Evolutionary conservation across 2,888 invertebrate species (phyloP), one percentile per base, ranked within the genome.

Genomic region (Nycteola revayana): DNA sequence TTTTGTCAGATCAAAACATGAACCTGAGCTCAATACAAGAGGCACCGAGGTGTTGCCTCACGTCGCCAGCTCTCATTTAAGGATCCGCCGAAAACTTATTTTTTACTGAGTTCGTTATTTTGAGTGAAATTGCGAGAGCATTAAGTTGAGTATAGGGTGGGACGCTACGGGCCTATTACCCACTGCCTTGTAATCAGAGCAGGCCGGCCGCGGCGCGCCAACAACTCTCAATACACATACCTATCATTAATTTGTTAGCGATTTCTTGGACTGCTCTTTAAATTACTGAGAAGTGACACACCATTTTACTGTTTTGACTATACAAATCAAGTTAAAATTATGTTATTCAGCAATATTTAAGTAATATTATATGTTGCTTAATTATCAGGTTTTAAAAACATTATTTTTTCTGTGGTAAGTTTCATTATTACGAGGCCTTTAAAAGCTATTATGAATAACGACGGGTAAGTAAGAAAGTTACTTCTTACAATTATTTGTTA

Each of bases 101-200:
- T 83, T 84, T 85, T 82, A 78, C 79, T 78, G 75, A 75, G 75
- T 82, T 83, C 83, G 81, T 86, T 83, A 84, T 83, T 81, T 80
- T 78, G 77, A 86, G 81, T 79, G 80, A 88, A 88, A 87, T 87
- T 87, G 88, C 86, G 86, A 87, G 87, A 85, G 86, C 83, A 87
- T 87, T 87, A 87, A 81, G 72, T 78, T 87, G 86, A 87, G 78
- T 88, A 84, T 86, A 85, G 86, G 87, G 83, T 87, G 82, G 76
- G 78, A 71, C 75, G 72, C 77, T 75, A 67, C 72, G 75, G 74
- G 57, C 66, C 75, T 75, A 85, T 86, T 85, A 83, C 79, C 64
- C 54, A 41, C 73, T 61, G 81, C 80, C 82, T 80, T 88, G 76
- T 89, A 85, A 90, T 89, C 90, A 79, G 71, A 71, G 69, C 63